These are phyloP conservation scores for Sterrhoptilus dennistouni DNA, from an alignment of 2,113 vertebrate genomes.

Conservation along the genomic window DNA sequence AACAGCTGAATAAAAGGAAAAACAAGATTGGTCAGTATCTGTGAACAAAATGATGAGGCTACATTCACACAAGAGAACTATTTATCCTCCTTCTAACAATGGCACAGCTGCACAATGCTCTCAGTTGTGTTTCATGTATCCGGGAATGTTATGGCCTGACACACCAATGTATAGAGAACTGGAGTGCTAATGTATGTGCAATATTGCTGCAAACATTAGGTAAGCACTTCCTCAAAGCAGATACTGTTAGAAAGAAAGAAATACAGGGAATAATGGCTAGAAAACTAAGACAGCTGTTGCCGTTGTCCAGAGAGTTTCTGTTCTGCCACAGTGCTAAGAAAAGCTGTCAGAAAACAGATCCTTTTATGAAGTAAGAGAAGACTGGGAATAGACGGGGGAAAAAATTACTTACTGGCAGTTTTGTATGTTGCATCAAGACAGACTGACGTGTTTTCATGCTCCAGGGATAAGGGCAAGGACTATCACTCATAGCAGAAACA, in stretches of 20 bases:
- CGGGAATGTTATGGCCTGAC: not conserved
- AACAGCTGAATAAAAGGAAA: constrained; percentile 24
- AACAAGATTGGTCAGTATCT: constrained; percentile 8
- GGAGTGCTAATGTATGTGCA: not conserved
- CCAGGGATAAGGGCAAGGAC: not conserved
- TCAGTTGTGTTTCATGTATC: not conserved
- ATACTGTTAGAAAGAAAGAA: not conserved
- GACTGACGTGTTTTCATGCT: not conserved
- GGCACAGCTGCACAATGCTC: constrained; percentile 20
- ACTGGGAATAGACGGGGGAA: not conserved
- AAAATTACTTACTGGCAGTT: constrained; percentile 8
- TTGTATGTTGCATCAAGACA: not conserved
- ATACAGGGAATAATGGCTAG: not conserved
- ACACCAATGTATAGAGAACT: not conserved
- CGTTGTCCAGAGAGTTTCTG: constrained; percentile 16
- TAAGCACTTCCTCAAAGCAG: not conserved
- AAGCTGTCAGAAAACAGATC: constrained; percentile 17
- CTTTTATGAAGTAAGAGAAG: constrained; percentile 16
- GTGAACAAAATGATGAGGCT: constrained; percentile 3
- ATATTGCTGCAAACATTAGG: not conserved
- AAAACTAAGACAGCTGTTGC: not conserved
- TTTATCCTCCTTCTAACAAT: not conserved
- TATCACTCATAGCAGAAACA: not conserved
- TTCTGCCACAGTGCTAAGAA: not conserved
- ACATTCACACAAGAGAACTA: not conserved